Evolutionary conservation across 2,888 invertebrate genomes (phyloP).

Genomic region (Gonocerus acuteangulatus): DNA sequence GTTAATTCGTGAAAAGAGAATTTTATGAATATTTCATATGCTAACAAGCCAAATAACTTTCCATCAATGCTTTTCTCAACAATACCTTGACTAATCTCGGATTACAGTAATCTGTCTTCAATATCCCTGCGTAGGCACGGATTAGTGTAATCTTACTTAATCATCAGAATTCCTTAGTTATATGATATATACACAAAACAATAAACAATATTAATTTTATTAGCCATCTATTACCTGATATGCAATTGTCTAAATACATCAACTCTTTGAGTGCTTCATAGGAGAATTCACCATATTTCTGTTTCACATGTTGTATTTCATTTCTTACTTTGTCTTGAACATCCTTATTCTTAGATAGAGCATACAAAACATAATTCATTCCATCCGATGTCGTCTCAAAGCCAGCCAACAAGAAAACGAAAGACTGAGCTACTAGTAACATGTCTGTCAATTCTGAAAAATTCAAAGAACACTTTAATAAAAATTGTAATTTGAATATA

Average conservation of each 20-base stretch:
- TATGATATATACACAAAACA: neutral
- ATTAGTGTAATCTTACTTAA: too few species aligned
- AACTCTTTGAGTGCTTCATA: slow-evolving; percentile 32
- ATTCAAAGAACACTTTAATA: too few species aligned
- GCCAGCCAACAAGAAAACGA: slow-evolving; percentile 33
- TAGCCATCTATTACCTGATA: slow-evolving; percentile 30
- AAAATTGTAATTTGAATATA: too few species aligned
- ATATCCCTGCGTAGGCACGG: too few species aligned
- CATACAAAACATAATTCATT: slow-evolving; percentile 24
- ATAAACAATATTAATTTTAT: neutral
- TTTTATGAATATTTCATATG: too few species aligned
- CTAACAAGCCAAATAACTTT: too few species aligned
- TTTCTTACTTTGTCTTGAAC: slow-evolving; percentile 24
- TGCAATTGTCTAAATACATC: slow-evolving; percentile 28
- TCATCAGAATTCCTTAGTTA: too few species aligned
- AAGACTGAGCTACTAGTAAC: slow-evolving; percentile 30
- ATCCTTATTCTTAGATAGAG: slow-evolving; percentile 22
- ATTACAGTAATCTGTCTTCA: too few species aligned
- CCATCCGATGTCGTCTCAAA: slow-evolving; percentile 33
- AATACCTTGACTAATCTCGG: too few species aligned
- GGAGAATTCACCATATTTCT: slow-evolving; percentile 26
- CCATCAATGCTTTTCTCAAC: too few species aligned
- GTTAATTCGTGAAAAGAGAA: too few species aligned
- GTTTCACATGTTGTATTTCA: slow-evolving; percentile 25
- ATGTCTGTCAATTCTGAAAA: slow-evolving; percentile 22